Evolutionary conservation across 2,888 invertebrate genomes (phyloP).

Genomic region (Geotrupes spiniger): DNA sequence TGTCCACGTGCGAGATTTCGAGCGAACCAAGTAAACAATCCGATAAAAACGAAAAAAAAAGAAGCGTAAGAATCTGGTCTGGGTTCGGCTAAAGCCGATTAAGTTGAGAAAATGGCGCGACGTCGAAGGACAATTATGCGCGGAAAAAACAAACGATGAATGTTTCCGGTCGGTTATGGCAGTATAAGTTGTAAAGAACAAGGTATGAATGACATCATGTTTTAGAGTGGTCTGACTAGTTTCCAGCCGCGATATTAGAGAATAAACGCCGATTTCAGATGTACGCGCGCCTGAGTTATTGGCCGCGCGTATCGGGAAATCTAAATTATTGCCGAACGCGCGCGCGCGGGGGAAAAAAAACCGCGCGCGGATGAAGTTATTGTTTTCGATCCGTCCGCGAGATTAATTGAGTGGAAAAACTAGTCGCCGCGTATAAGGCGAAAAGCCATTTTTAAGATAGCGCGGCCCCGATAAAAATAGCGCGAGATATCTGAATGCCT

Average conservation of each 20-base stretch:
- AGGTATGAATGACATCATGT: constrained; percentile 32
- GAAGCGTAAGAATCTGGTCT: constrained; percentile 21
- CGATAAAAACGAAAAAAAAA: constrained; percentile 5
- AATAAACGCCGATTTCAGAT: constrained; percentile 25
- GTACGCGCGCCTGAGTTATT: not conserved
- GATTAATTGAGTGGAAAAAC: constrained; percentile 7
- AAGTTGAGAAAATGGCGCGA: constrained; percentile 23
- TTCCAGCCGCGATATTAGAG: constrained; percentile 23
- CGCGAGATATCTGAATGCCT: too few relatives aligned
- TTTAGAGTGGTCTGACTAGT: constrained; percentile 28
- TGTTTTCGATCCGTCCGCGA: too few relatives aligned
- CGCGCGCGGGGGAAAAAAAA: too few relatives aligned
- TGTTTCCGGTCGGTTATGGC: constrained; percentile 33
- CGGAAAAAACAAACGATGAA: constrained; percentile 28
- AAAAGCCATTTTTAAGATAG: not conserved
- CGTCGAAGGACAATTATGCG: constrained; percentile 23
- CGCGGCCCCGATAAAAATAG: too few relatives aligned
- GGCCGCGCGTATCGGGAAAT: too few relatives aligned
- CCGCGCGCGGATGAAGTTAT: too few relatives aligned
- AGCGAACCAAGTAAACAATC: too few relatives aligned
- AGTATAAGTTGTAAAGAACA: constrained; percentile 22
- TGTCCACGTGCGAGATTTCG: too few relatives aligned
- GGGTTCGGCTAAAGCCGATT: constrained; percentile 14
- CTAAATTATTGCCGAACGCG: too few relatives aligned
- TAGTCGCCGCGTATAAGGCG: not conserved